These are phyloP conservation scores for Haliaeetus leucogaster DNA, from an alignment of 2,113 vertebrate species.

Conservation along the genomic window DNA sequence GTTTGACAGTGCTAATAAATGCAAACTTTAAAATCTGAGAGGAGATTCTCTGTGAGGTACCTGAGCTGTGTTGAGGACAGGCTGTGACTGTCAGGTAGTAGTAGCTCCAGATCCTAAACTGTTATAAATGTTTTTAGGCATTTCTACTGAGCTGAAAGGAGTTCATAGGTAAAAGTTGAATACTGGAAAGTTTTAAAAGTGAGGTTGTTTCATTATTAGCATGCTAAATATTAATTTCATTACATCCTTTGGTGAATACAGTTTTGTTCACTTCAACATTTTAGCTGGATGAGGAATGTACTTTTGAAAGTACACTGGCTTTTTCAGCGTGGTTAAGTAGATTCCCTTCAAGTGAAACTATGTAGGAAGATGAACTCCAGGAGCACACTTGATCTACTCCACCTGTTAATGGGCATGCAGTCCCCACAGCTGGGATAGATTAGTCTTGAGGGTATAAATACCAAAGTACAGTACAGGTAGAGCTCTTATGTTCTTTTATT, in stretches of 20 bases:
- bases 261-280: not conserved
- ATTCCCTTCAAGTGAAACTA: not conserved
- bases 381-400: not conserved
- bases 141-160: not conserved
- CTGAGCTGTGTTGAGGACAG: not conserved
- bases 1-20: not conserved
- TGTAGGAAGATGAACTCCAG: not conserved
- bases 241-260: not conserved
- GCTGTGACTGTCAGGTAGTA: not conserved
- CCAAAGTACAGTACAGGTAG: accelerated
- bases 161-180: not conserved
- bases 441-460: not conserved
- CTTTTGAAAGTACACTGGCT: not conserved
- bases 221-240: not conserved
- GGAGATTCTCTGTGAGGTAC: accelerated
- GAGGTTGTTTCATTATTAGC: not conserved
- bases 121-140: not conserved
- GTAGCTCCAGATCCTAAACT: not conserved
- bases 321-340: accelerated
- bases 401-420: not conserved
- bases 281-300: not conserved
- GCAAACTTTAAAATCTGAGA: not conserved
- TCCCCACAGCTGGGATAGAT: not conserved
- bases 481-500: accelerated
- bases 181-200: not conserved